Evolutionary conservation across 2,888 invertebrate genomes (phyloP).

Genomic region (Dione juno): DNA sequence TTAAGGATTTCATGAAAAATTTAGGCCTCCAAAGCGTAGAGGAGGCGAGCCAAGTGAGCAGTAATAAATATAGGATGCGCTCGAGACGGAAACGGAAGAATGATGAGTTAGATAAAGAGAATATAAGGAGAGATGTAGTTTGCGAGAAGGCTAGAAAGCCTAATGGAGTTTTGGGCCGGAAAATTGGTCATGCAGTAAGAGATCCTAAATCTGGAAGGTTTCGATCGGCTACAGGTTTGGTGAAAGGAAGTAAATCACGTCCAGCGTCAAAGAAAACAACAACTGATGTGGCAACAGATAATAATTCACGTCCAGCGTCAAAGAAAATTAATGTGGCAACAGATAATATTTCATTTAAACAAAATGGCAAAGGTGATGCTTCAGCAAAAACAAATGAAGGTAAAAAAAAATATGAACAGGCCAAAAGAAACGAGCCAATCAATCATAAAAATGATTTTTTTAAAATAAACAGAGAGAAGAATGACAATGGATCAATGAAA

Average conservation of each 20-base stretch:
- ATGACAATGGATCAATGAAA: background rate
- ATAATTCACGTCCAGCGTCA: background rate
- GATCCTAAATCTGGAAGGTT: background rate
- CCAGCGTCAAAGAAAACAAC: background rate
- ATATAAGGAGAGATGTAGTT: background rate
- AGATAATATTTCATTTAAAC: background rate
- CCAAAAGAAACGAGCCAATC: background rate
- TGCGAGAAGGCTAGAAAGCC: background rate
- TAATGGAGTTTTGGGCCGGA: background rate
- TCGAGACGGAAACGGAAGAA: background rate
- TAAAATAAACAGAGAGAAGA: background rate
- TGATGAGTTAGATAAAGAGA: slow-evolving; percentile 27
- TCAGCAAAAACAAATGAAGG: background rate
- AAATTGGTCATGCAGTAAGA: background rate
- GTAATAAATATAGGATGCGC: slow-evolving; percentile 31
- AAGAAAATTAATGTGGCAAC: background rate
- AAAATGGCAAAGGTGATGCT: background rate
- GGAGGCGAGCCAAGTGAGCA: slow-evolving; percentile 36
- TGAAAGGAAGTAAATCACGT: slow-evolving; percentile 7
- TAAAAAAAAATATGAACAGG: background rate
- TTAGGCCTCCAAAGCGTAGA: slow-evolving; percentile 53
- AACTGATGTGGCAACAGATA: background rate
- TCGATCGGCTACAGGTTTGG: background rate
- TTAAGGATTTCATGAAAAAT: slow-evolving; percentile 53
- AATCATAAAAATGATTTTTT: background rate